Conservation (phyloP, 2,113 vertebrate species). For the Microtus richardsoni region DNA sequence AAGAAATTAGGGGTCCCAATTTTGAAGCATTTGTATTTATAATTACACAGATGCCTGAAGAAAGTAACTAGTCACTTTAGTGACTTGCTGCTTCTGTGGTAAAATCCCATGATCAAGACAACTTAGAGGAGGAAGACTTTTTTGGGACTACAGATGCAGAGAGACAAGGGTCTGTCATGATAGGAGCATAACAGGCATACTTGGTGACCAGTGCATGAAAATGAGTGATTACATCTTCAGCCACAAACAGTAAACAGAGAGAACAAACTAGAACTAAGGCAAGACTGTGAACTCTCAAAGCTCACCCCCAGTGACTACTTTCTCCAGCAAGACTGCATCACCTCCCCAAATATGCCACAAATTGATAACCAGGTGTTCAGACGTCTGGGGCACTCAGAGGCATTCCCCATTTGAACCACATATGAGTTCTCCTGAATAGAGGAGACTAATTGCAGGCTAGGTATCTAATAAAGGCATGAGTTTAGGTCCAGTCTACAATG, state of each 20-base stretch:
- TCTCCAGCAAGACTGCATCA: background rate
- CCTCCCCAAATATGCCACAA: background rate
- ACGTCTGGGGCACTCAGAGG: too few relatives aligned
- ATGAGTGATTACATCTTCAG: background rate
- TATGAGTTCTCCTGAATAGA: background rate
- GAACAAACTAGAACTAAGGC: background rate
- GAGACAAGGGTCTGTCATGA: background rate
- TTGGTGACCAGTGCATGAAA: background rate
- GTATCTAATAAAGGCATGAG: background rate
- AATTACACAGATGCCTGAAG: background rate
- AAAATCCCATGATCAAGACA: background rate
- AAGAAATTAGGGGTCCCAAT: background rate
- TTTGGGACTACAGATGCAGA: background rate
- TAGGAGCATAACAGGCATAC: background rate
- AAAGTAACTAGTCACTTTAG: background rate
- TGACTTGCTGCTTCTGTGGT: background rate
- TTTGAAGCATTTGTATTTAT: background rate
- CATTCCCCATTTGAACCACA: background rate
- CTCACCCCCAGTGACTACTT: background rate
- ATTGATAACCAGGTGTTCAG: background rate
- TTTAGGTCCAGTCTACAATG: background rate
- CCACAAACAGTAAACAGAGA: background rate
- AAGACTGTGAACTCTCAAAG: background rate
- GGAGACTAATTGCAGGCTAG: background rate
- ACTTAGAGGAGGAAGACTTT: background rate